A percentile compares a stretch with the other conserved stretches of the same genome.
Conservation (phyloP, 1,140 invertebrate genomes). For the Drosophila nikananu region DNA sequence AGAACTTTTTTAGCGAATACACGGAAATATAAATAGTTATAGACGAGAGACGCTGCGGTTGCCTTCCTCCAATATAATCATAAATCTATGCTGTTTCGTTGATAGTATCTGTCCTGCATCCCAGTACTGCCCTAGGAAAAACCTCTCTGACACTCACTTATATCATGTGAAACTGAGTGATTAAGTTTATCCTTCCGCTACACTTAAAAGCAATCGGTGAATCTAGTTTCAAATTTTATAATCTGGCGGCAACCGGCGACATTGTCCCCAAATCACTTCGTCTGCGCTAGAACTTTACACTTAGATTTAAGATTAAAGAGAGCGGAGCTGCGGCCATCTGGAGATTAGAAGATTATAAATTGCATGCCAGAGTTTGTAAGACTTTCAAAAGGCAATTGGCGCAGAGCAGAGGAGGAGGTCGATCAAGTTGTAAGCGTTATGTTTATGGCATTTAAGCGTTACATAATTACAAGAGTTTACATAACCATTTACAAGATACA, state of each 20-base stretch:
- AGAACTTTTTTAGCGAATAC: constrained; percentile 54
- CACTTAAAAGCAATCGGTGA: constrained; percentile 4
- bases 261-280: constrained; percentile 35
- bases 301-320: constrained; percentile 38
- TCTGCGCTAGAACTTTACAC: constrained; percentile 49
- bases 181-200: constrained; percentile 16
- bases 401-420: constrained; percentile 2
- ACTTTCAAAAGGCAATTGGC: constrained; percentile 56
- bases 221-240: constrained; percentile 8
- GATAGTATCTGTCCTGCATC: constrained; percentile 7
- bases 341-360: constrained; percentile 6
- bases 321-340: constrained; percentile 3
- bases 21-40: constrained; percentile 29
- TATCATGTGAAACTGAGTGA: constrained; percentile 2
- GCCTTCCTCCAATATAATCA: constrained; percentile 32
- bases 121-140: constrained; percentile 42
- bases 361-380: constrained; percentile 57
- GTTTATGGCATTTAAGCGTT: constrained; percentile 61
- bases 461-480: constrained; percentile 65
- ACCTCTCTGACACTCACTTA: constrained; percentile 12
- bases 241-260: constrained; percentile 25
- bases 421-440: constrained; percentile 53
- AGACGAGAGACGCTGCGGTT: constrained; percentile 27
- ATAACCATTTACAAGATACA: constrained; percentile 58
- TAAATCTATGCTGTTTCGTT: constrained; percentile 28